phyloP scores from a whole-genome alignment of 23 tunicate genomes.

The Styela clava region DNA sequence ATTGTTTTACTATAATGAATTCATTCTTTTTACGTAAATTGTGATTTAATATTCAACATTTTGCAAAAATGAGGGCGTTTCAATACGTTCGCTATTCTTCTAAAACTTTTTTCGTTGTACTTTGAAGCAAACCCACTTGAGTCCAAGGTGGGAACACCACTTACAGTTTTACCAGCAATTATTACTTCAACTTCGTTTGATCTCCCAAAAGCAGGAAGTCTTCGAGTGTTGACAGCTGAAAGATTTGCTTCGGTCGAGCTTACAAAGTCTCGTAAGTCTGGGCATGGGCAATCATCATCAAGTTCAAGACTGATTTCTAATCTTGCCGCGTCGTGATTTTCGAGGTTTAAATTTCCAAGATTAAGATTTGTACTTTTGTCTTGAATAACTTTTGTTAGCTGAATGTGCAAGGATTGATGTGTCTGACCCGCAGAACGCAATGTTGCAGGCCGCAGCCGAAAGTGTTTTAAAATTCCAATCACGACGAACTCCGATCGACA shows the following conservation, averaged over 20 bases:
- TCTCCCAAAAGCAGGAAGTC: not conserved
- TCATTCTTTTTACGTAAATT: not conserved
- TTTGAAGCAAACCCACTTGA: not conserved
- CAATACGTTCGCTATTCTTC: not conserved
- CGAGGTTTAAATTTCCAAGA: not conserved
- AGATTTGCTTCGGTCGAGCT: not conserved
- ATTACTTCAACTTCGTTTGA: not conserved
- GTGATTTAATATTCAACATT: not conserved
- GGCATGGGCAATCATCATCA: conserved; percentile 5
- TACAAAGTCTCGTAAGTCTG: not conserved
- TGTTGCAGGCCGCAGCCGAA: not conserved
- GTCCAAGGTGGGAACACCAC: not conserved
- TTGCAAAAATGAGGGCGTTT: not conserved
- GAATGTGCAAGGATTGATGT: not conserved
- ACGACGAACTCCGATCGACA: not conserved
- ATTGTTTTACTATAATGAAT: not conserved
- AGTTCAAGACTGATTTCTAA: not conserved
- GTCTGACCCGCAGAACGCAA: conserved; percentile 1
- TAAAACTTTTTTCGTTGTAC: not conserved
- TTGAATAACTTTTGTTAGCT: not conserved
- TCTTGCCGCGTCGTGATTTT: not conserved
- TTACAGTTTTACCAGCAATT: conserved; percentile 1
- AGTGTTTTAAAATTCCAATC: not conserved
- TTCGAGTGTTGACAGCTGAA: not conserved
- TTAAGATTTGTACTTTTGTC: conserved; percentile 7